Base-by-base conservation (phyloP, 2,888 invertebrate species). In the Apamea monoglypha region DNA sequence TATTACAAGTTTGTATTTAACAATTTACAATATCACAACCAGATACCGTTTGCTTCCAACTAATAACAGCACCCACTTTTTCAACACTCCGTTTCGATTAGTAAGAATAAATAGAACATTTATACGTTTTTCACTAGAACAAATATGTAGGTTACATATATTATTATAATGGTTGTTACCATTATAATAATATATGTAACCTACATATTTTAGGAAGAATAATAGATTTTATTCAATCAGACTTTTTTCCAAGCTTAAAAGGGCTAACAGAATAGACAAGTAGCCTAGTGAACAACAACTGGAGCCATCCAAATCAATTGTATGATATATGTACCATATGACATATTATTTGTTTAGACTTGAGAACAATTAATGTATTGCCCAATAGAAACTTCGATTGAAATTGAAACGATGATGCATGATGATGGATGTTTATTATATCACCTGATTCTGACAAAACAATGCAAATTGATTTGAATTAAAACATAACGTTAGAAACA, bases 401-500 rank as follows among this genome's bases (percentile, higher is more conserved):
- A 59, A 14, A 79, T 67, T 56, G 14, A 25, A 4, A 40, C 40
- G 8, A 61, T 78, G 78, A 67, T 47, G 25, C 59, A 12, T 56
- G 12, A 56, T 56, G 56, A 25, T 56, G 56, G 12, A 36, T 77
- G 32, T 36, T 71, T 59, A 59, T 1, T 53, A 56, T 1, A 25
- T 56, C 25, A n/a, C 25, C 25, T 25, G 32, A 53, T 69, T 16
- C 3, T 32, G 29, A 21, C 16, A 6, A 16, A 18, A 70, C 32
- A 36, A 56, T 70, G 25, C 10, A 7, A 47, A 47, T 14, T 29
- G 1, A 36, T 36, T 59, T n/a, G 10, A 61, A 59, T 32, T 25
- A 25, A 56, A 47, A 16, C 10, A 8, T 40, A 44, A n/a, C 8
- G 4, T 29, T 47, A 29, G 7, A 14, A 14, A 32, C 12, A 21